These are phyloP conservation scores for Xyrauchen texanus DNA, from an alignment of 2,113 vertebrate genomes.

Conservation along the genomic window DNA sequence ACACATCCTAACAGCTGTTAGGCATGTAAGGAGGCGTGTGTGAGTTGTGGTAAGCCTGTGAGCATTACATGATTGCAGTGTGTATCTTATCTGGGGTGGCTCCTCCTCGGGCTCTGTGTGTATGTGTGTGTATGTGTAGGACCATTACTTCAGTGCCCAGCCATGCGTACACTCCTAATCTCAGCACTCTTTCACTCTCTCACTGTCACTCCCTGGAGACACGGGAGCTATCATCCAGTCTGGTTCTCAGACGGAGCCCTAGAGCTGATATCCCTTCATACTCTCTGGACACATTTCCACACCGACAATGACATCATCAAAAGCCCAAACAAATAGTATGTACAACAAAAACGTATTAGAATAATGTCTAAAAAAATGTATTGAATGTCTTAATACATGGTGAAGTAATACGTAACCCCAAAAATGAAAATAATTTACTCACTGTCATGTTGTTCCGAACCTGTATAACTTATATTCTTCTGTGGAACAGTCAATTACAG, in stretches of 20 bases:
- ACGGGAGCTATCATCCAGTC: slow-evolving; percentile 52
- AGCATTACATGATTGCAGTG: slow-evolving; percentile 80
- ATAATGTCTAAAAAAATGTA: too few relatives aligned
- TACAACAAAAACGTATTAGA: background rate
- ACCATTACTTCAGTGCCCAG: slow-evolving; percentile 80
- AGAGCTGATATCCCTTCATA: slow-evolving; percentile 63
- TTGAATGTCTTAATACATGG: too few relatives aligned
- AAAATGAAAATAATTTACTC: too few relatives aligned
- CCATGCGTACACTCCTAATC: slow-evolving; percentile 77
- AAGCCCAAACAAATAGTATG: background rate
- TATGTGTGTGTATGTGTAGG: slow-evolving; percentile 43
- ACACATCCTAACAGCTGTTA: slow-evolving; percentile 50
- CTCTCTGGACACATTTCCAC: slow-evolving; percentile 58
- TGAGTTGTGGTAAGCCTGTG: slow-evolving; percentile 71
- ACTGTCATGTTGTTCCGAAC: too few relatives aligned
- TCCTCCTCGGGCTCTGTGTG: slow-evolving; percentile 70
- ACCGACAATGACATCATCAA: background rate
- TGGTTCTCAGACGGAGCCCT: slow-evolving; percentile 59
- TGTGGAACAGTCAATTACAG: too few relatives aligned
- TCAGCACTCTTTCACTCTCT: slow-evolving; percentile 69
- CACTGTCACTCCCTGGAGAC: slow-evolving; percentile 61
- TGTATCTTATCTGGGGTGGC: slow-evolving; percentile 80
- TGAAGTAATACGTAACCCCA: too few relatives aligned
- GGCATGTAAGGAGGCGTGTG: slow-evolving; percentile 56
- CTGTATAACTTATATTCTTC: too few relatives aligned